Percentiles rank a stretch among this genome's conserved stretches.
These are phyloP conservation scores for Emmelina monodactyla DNA, from an alignment of 2,888 invertebrate genomes.

Conservation along the genomic window DNA sequence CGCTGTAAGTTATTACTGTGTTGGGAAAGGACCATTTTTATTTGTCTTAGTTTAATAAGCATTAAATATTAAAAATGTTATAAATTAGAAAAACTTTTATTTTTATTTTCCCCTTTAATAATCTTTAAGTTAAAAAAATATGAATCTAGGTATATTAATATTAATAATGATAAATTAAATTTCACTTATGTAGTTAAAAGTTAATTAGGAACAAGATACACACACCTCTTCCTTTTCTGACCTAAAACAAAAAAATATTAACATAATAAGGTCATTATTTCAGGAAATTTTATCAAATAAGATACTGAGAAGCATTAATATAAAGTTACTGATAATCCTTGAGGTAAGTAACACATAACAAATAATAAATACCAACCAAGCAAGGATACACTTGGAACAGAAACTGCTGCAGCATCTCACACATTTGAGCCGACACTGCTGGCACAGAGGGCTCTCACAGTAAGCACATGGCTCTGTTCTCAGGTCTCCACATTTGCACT, in stretches of 20 bases:
- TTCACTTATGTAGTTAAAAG: too few species aligned
- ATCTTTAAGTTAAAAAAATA: too few species aligned
- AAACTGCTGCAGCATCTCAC: neutral
- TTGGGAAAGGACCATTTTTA: slow-evolving; percentile 1
- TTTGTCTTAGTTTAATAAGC: too few species aligned
- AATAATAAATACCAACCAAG: neutral
- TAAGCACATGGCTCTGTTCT: neutral
- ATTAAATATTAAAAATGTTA: too few species aligned
- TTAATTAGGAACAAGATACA: neutral
- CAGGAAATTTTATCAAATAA: too few species aligned
- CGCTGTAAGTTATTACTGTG: too few species aligned
- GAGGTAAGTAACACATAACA: neutral
- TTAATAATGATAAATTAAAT: too few species aligned
- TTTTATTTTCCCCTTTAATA: too few species aligned
- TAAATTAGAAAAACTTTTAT: too few species aligned
- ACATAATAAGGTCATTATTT: too few species aligned
- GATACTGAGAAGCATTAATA: too few species aligned
- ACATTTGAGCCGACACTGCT: neutral
- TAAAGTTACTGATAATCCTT: neutral
- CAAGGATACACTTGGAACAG: neutral
- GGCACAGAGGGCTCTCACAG: neutral
- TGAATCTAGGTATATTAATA: too few species aligned
- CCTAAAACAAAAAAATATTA: neutral
- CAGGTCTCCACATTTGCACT: neutral
- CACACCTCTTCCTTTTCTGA: neutral